Conservation (phyloP, 1,140 invertebrate species). For the Leptopilina boulardi region DNA sequence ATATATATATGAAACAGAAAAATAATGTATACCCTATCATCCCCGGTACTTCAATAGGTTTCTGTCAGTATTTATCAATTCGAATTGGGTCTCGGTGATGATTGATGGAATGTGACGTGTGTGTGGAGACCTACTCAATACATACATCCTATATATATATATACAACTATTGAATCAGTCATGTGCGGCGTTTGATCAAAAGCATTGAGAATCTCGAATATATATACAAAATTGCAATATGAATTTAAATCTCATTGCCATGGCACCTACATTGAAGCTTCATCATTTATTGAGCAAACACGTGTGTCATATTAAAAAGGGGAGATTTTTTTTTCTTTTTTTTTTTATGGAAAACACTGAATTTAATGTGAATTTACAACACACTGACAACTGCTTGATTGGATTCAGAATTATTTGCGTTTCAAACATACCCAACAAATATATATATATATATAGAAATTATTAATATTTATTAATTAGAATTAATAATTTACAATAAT, state of each 20-base stretch:
- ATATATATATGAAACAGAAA: not conserved
- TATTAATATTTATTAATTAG: not conserved
- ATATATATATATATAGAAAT: too few species aligned
- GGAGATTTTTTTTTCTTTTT: too few species aligned
- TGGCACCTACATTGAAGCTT: not conserved
- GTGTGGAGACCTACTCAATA: not conserved
- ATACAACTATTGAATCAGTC: slow-evolving; percentile 10
- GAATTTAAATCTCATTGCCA: not conserved
- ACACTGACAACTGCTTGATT: not conserved
- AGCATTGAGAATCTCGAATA: slow-evolving; percentile 5
- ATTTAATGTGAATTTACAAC: not conserved
- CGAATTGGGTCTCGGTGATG: not conserved
- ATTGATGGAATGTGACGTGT: not conserved
- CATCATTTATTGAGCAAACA: slow-evolving; percentile 6
- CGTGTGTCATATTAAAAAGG: not conserved
- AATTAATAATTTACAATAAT: too few species aligned
- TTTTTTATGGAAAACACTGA: not conserved
- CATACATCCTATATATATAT: too few species aligned
- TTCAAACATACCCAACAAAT: not conserved
- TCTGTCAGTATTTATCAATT: slow-evolving; percentile 2
- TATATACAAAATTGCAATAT: slow-evolving; percentile 11
- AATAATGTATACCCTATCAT: not conserved
- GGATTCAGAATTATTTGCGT: not conserved
- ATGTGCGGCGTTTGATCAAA: slow-evolving; percentile 4
- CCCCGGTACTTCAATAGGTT: not conserved